These are phyloP conservation scores for Trissonchulus latispiculum DNA, from an alignment of 2,888 invertebrate species.

Conservation along the genomic window DNA sequence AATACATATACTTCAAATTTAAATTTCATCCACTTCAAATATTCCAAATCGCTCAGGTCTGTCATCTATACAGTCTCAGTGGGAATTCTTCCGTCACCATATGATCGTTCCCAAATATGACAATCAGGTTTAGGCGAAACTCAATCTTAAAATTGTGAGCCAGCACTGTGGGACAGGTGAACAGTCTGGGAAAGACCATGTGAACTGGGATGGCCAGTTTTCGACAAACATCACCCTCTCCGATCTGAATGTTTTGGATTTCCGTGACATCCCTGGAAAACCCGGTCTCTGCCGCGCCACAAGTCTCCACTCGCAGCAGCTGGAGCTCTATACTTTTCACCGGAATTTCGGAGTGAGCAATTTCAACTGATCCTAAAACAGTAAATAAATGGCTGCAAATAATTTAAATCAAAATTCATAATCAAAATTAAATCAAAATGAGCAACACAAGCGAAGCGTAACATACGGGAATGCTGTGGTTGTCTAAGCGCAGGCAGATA, in stretches of 20 bases:
- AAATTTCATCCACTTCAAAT: too few relatives aligned
- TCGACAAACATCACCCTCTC: constrained; percentile 75
- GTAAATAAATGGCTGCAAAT: neutral
- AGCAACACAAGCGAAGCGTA: too few relatives aligned
- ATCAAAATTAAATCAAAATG: too few relatives aligned
- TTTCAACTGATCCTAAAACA: neutral
- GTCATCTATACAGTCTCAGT: constrained; percentile 48
- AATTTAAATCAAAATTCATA: too few relatives aligned
- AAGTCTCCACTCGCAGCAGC: constrained; percentile 84
- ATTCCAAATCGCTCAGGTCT: too few relatives aligned
- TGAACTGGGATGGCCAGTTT: constrained; percentile 74
- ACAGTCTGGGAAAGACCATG: constrained; percentile 88
- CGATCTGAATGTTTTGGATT: constrained; percentile 94
- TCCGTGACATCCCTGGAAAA: constrained; percentile 65
- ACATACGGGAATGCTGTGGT: too few relatives aligned
- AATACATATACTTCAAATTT: too few relatives aligned
- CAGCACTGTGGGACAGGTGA: constrained; percentile 81
- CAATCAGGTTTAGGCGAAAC: constrained; percentile 83
- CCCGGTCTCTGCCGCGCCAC: constrained; percentile 66
- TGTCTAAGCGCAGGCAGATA: neutral
- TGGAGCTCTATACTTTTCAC: constrained; percentile 89
- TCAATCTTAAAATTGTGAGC: constrained; percentile 91
- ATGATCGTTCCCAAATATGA: constrained; percentile 84
- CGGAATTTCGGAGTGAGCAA: constrained; percentile 64
- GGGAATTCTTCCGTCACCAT: constrained; percentile 89